A percentile compares a stretch with the other conserved stretches of the same genome.
Evolutionary conservation across 2,888 invertebrate genomes (phyloP).

Genomic region (Alcis repandata): DNA sequence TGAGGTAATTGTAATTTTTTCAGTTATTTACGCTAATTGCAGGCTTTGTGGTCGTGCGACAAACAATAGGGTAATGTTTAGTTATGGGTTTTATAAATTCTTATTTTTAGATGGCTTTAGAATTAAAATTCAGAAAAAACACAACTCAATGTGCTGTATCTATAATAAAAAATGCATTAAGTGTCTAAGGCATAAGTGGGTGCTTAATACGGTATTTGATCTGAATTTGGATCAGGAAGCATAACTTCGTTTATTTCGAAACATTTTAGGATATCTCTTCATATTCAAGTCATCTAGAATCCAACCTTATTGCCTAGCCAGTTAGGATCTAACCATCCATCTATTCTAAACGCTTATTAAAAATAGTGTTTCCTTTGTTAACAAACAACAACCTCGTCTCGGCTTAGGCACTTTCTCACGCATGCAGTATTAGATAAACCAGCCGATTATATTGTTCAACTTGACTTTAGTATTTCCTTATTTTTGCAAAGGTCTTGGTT

Average conservation of each 20-base stretch:
- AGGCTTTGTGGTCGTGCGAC: constrained; percentile 40
- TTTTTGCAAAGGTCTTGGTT: constrained; percentile 13
- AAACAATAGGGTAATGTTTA: constrained; percentile 16
- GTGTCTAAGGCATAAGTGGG: too few species aligned
- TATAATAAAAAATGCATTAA: too few species aligned
- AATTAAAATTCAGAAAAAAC: background rate
- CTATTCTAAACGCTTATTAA: constrained; percentile 4
- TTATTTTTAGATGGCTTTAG: background rate
- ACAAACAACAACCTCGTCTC: constrained; percentile 9
- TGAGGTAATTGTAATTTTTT: constrained; percentile 63
- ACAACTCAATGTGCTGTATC: background rate
- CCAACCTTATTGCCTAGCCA: background rate
- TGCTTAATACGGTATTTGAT: too few species aligned
- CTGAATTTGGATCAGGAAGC: too few species aligned
- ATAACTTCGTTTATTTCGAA: too few species aligned
- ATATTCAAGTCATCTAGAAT: background rate
- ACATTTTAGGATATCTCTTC: too few species aligned
- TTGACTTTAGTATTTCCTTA: constrained; percentile 20
- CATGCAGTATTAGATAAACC: constrained; percentile 22
- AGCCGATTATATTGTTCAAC: constrained; percentile 23
- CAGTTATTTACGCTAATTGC: constrained; percentile 44
- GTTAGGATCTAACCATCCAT: constrained; percentile 1
- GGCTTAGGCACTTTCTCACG: constrained; percentile 28
- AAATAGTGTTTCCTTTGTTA: constrained; percentile 17
- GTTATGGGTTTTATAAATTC: background rate